Evolutionary conservation across 2,888 invertebrate species (phyloP).

Genomic region (Eupithecia exiguata): DNA sequence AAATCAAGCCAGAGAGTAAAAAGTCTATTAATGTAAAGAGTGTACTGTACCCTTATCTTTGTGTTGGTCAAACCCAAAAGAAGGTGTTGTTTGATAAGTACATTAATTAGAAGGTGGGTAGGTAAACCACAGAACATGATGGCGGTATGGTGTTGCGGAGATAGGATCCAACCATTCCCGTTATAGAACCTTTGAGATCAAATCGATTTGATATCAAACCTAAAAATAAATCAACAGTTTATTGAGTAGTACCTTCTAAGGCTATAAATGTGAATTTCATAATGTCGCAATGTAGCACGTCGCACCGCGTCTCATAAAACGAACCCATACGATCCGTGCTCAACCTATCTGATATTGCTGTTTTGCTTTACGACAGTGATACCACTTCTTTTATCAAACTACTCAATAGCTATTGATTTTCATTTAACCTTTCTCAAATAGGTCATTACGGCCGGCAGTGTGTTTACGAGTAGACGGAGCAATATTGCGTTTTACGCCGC

Average conservation of each 20-base stretch:
- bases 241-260: not conserved
- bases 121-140: not conserved
- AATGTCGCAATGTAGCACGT: not conserved
- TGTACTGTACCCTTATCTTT: too few relatives aligned
- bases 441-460: constrained; percentile 73
- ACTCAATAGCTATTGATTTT: constrained; percentile 71
- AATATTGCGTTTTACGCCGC: constrained; percentile 77
- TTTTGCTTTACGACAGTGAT: constrained; percentile 17
- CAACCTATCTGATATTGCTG: constrained; percentile 9
- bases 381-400: constrained; percentile 47
- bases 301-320: constrained; percentile 5
- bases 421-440: constrained; percentile 76
- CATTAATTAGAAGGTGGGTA: not conserved
- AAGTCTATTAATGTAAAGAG: too few relatives aligned
- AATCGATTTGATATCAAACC: not conserved
- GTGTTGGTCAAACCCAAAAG: too few relatives aligned
- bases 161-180: not conserved
- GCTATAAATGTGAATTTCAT: constrained; percentile 24
- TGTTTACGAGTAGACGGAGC: constrained; percentile 74
- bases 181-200: not conserved
- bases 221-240: not conserved
- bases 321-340: constrained; percentile 40
- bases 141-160: not conserved
- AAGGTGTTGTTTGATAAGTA: too few relatives aligned
- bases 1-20: too few relatives aligned